Evolutionary conservation across 2,888 invertebrate species (phyloP).

Genomic region (Druceiella hillmani): DNA sequence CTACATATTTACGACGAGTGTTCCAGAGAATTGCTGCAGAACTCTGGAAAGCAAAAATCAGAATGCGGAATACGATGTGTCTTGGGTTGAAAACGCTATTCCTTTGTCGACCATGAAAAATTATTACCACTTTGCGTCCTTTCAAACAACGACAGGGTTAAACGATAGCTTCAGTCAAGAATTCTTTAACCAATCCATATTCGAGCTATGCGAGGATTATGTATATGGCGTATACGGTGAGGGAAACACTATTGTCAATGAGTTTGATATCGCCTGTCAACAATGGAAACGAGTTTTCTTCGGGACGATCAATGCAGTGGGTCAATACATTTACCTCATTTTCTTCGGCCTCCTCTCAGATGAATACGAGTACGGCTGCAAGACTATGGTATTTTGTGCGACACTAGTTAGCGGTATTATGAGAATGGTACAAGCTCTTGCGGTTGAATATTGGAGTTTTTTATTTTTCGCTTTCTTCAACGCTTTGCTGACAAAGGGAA

Average conservation of each 20-base stretch:
- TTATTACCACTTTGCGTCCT: conserved; percentile 8
- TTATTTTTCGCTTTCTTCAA: conserved; percentile 48
- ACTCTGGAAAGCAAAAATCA: not conserved
- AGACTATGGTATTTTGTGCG: conserved; percentile 39
- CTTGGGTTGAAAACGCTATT: not conserved
- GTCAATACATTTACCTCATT: conserved; percentile 54
- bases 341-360: conserved; percentile 56
- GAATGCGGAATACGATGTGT: not conserved
- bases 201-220: not conserved
- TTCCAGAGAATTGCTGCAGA: not conserved
- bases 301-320: conserved; percentile 55
- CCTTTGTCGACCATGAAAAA: not conserved
- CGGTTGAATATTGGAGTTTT: conserved; percentile 45
- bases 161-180: too few species aligned
- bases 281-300: conserved; percentile 57
- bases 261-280: conserved; percentile 44
- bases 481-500: conserved; percentile 43
- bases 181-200: not conserved
- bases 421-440: conserved; percentile 44
- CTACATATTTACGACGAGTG: not conserved
- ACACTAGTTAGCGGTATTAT: conserved; percentile 40
- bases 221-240: conserved; percentile 1
- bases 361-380: conserved; percentile 44
- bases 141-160: too few species aligned
- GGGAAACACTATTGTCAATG: not conserved